Conservation (phyloP, 2,113 vertebrate genomes). For the Gnathonemus echidnorhynchus region DNA sequence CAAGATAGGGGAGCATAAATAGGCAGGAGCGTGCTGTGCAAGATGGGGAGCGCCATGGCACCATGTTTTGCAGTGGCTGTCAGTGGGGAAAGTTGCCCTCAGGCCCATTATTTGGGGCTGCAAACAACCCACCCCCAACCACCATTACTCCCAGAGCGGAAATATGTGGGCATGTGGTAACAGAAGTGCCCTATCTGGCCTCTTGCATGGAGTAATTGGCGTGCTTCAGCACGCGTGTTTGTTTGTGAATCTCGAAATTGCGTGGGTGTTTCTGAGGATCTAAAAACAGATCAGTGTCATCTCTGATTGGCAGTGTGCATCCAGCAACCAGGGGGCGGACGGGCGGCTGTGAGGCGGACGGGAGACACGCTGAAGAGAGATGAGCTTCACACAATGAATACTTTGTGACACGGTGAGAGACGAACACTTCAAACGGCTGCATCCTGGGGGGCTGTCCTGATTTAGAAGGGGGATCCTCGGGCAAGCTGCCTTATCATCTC, state of each 20-base stretch:
- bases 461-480: not conserved
- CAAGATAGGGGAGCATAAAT: not conserved
- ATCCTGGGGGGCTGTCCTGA: not conserved
- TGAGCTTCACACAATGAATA: not conserved
- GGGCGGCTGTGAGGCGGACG: not conserved
- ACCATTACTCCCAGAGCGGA: not conserved
- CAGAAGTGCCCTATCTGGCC: not conserved
- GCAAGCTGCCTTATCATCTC: not conserved
- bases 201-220: not conserved
- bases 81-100: not conserved
- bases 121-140: not conserved
- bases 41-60: not conserved
- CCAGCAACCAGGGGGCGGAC: not conserved
- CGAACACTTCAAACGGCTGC: constrained; percentile 6
- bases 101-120: not conserved
- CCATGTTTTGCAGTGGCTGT: not conserved
- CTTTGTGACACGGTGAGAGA: constrained; percentile 15
- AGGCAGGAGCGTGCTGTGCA: not conserved
- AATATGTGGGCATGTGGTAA: not conserved
- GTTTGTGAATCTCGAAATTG: not conserved
- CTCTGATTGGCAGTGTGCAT: not conserved
- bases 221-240: not conserved
- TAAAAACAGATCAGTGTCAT: not conserved
- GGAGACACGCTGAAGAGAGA: not conserved
- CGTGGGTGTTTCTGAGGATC: not conserved